Percentiles rank a stretch among this genome's conserved stretches.
phyloP scores from a whole-genome alignment of 1,140 invertebrate genomes.

The Diorhabda sublineata region DNA sequence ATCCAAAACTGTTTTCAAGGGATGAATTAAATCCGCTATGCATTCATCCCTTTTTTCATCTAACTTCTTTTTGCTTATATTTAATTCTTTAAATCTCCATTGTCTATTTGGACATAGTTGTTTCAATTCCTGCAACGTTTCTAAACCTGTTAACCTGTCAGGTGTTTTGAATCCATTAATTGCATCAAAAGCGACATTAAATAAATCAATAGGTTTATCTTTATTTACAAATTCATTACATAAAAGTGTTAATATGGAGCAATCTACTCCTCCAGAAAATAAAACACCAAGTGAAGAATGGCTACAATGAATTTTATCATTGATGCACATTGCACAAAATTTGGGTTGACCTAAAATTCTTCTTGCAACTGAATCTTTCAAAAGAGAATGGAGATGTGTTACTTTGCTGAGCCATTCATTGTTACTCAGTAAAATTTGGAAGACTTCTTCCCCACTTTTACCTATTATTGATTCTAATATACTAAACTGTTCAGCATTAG shows the following conservation, averaged over 20 bases:
- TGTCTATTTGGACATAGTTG: slow-evolving; percentile 60
- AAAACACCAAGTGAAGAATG: slow-evolving; percentile 81
- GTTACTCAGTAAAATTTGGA: slow-evolving; percentile 48
- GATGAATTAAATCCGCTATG: slow-evolving; percentile 76
- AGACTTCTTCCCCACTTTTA: slow-evolving; percentile 38
- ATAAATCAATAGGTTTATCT: slow-evolving; percentile 80
- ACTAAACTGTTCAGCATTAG: slow-evolving; percentile 24
- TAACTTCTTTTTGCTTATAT: slow-evolving; percentile 71
- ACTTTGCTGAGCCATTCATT: slow-evolving; percentile 46
- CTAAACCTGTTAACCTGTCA: slow-evolving; percentile 72
- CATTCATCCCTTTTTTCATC: slow-evolving; percentile 51
- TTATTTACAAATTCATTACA: slow-evolving; percentile 67
- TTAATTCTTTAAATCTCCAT: slow-evolving; percentile 63
- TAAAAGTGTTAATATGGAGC: slow-evolving; percentile 78
- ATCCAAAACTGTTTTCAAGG: slow-evolving; percentile 84
- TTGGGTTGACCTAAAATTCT: slow-evolving; percentile 62
- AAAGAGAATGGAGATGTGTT: slow-evolving; percentile 51
- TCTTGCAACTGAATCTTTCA: slow-evolving; percentile 60
- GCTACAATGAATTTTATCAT: slow-evolving; percentile 46
- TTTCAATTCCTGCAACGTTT: slow-evolving; percentile 70
- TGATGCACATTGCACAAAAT: slow-evolving; percentile 62
- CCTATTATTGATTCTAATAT: slow-evolving; percentile 44
- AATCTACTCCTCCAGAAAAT: slow-evolving; percentile 96
- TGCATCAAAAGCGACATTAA: slow-evolving; percentile 92
- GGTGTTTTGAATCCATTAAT: slow-evolving; percentile 64